Conservation (phyloP, 53 echinoderm and acorn worm genomes). For the Antedon mediterranea region DNA sequence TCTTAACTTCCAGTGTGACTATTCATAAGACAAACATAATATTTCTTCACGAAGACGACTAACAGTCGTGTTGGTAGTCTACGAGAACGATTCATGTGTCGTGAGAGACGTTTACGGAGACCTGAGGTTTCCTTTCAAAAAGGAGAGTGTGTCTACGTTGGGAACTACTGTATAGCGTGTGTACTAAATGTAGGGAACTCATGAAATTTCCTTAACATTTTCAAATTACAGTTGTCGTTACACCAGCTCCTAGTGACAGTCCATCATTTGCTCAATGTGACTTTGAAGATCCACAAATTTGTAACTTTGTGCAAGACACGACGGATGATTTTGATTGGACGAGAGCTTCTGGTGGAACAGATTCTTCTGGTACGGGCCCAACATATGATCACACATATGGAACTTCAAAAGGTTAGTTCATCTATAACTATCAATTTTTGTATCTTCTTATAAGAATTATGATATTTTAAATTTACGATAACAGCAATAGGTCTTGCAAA, state of each 20-base stretch:
- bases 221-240: conserved; percentile 32
- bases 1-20: too few relatives aligned
- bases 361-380: conserved; percentile 25
- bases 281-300: conserved; percentile 41
- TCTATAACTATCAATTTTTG: neutral
- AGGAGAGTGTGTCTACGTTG: too few relatives aligned
- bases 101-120: too few relatives aligned
- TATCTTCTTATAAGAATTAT: too few relatives aligned
- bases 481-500: too few relatives aligned
- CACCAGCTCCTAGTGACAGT: conserved; percentile 27
- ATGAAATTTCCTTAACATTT: neutral
- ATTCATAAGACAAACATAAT: too few relatives aligned
- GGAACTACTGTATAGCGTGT: too few relatives aligned
- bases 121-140: too few relatives aligned
- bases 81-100: too few relatives aligned
- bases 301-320: conserved; percentile 39
- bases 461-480: neutral
- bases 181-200: too few relatives aligned
- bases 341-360: conserved; percentile 24
- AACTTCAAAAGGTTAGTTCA: conserved; percentile 7
- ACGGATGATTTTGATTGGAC: conserved; percentile 50
- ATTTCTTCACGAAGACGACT: too few relatives aligned
- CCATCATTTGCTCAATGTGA: conserved; percentile 46
- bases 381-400: conserved; percentile 23
- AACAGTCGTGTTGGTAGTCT: too few relatives aligned